Conservation (phyloP, 2,888 invertebrate species). For the Troglohyphantes excavatus region DNA sequence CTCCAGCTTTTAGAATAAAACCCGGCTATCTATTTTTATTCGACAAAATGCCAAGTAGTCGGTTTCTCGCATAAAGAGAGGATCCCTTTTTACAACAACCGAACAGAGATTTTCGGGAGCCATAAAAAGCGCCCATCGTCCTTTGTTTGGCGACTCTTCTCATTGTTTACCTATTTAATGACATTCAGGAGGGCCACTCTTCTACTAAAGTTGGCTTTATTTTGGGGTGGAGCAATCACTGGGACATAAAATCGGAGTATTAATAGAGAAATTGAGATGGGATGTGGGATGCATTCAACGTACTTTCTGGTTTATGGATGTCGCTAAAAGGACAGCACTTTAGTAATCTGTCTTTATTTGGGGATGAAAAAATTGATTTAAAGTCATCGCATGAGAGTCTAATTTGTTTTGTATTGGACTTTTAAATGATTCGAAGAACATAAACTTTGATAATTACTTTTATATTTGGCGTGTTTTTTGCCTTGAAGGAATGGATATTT, state of each 20-base stretch:
- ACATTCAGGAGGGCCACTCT: background rate
- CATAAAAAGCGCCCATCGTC: conserved; percentile 20
- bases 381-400: too few species aligned
- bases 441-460: background rate
- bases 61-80: background rate
- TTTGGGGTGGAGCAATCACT: conserved; percentile 32
- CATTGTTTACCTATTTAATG: conserved; percentile 46
- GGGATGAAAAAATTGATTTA: background rate
- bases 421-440: background rate
- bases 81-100: background rate
- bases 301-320: background rate
- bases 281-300: background rate
- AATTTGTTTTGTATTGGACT: background rate
- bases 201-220: background rate
- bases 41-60: conserved; percentile 36
- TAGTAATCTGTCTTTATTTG: background rate
- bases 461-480: background rate
- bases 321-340: background rate
- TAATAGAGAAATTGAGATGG: conserved; percentile 17
- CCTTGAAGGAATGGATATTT: background rate
- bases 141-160: background rate
- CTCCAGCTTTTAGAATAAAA: conserved; percentile 41
- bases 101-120: conserved; percentile 15
- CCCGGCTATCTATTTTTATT: conserved; percentile 40
- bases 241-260: conserved; percentile 20